These are phyloP conservation scores for Halictus rubicundus DNA, from an alignment of 1,140 invertebrate genomes.

Conservation along the genomic window DNA sequence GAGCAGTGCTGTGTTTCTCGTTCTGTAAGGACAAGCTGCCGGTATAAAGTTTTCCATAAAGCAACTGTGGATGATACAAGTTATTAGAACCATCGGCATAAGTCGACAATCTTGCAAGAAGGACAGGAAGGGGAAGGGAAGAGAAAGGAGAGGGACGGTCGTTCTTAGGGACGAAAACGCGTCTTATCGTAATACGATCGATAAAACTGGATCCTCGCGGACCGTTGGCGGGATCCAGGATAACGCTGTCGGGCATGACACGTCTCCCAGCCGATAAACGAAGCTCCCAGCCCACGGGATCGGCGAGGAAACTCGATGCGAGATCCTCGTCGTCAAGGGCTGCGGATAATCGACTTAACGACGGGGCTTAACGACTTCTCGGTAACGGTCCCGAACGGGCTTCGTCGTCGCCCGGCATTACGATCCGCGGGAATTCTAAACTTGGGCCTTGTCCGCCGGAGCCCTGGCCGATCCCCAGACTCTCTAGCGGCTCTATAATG, in stretches of 20 bases:
- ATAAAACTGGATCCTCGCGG: constrained; percentile 50
- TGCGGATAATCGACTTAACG: constrained; percentile 71
- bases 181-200: constrained; percentile 51
- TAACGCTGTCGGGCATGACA: constrained; percentile 35
- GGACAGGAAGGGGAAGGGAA: too few species aligned
- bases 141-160: not conserved
- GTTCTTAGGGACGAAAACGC: constrained; percentile 15
- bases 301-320: constrained; percentile 62
- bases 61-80: too few species aligned
- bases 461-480: not conserved
- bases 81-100: too few species aligned
- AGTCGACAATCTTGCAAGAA: too few species aligned
- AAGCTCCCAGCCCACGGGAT: not conserved
- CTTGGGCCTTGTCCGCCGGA: constrained; percentile 17
- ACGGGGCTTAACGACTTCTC: constrained; percentile 69
- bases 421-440: constrained; percentile 67
- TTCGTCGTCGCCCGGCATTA: constrained; percentile 52
- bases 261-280: constrained; percentile 52
- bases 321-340: constrained; percentile 62
- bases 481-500: constrained; percentile 52
- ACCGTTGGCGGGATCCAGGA: constrained; percentile 13
- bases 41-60: too few species aligned
- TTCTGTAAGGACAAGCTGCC: too few species aligned
- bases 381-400: constrained; percentile 61
- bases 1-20: too few species aligned